Percentiles rank a stretch among this genome's conserved stretches.
Evolutionary conservation across 2,888 invertebrate genomes (phyloP).

Genomic region (Drosophila maculinotata): DNA sequence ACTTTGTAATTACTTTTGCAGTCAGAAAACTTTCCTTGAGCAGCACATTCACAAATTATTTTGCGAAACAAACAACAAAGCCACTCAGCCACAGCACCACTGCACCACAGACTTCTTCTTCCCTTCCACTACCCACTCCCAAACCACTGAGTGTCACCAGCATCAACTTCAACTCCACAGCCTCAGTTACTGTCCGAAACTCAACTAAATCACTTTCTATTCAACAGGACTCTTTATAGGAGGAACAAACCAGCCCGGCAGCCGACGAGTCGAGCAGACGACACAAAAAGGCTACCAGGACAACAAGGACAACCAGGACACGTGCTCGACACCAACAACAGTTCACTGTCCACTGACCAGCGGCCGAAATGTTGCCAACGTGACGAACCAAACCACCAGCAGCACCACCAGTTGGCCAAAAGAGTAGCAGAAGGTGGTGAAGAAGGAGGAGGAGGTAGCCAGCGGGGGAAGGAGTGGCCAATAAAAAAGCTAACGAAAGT

Average conservation of each 20-base stretch:
- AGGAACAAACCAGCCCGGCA: slow-evolving; percentile 14
- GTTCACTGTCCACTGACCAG: slow-evolving; percentile 25
- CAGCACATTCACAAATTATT: slow-evolving; percentile 62
- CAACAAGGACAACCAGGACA: slow-evolving; percentile 38
- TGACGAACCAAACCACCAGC: slow-evolving; percentile 36
- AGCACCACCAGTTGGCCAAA: slow-evolving; percentile 18
- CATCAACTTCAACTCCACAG: slow-evolving; percentile 19
- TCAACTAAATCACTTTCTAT: slow-evolving; percentile 76
- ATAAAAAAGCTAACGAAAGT: slow-evolving; percentile 65
- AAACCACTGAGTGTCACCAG: slow-evolving; percentile 32
- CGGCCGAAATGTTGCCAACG: slow-evolving; percentile 25
- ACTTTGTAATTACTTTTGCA: slow-evolving; percentile 83
- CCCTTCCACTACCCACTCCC: background rate
- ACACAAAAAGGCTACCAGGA: slow-evolving; percentile 35
- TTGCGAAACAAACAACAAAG: slow-evolving; percentile 44
- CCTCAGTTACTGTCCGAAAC: slow-evolving; percentile 42
- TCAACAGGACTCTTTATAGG: slow-evolving; percentile 60
- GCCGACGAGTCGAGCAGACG: slow-evolving; percentile 30
- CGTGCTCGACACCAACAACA: slow-evolving; percentile 42
- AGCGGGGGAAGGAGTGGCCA: slow-evolving; percentile 34
- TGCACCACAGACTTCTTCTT: slow-evolving; percentile 4
- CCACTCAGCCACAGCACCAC: slow-evolving; percentile 42
- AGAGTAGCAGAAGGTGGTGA: background rate
- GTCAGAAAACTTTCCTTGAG: slow-evolving; percentile 62
- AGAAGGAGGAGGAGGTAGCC: slow-evolving; percentile 5